Base-by-base conservation (phyloP, 2,797 vertebrate genomes). In the Hypotaenidia okinawae region DNA sequence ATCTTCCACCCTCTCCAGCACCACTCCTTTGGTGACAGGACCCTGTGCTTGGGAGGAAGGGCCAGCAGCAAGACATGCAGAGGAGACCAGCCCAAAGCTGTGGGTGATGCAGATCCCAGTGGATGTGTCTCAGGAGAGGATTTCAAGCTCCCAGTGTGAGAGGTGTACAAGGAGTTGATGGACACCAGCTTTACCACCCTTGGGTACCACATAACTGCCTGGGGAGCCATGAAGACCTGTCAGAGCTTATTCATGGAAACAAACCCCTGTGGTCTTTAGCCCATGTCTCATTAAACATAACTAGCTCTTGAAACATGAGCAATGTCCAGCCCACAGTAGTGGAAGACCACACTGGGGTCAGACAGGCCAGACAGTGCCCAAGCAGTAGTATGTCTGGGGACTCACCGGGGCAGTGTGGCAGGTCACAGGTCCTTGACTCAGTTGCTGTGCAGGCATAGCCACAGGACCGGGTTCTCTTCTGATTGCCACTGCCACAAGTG, bases 401-500 rank as follows among this genome's bases (percentile, higher is more conserved):
- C 97, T 98, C 95, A 99, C 99, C 99, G 82, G 98, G 98, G 92
- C 99, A 99, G 25, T 73, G 98, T 2, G 97, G 96, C 72, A 98
- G 96, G 93, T 98, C 98, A 3, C 99, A 99, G 90, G 97, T 98
- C 7, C 98, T 97, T 1, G 99, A 98, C 95, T 99, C 98, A 0
- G 98, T 99, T 6, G 98, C 98, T 13, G 98, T 98, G 95, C 99
- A 99, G 91, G 98, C 98, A 1, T 98, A 99, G 58, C 99, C 98
- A 52, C 99, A 99, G 43, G 98, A 98, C 30, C 98, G 98, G 3
- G 98, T 99, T 87, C 99, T 98, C 92, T 98, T 98, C 97, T 98
- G 99, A 94, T 97, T 98, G 25, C 99, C 98, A 1, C 97, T 97
- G 87, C 99, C 98, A 92, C 99, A 99, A 10, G 98, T 99, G 69